These are phyloP conservation scores for Dasysyrphus albostriatus DNA, from an alignment of 2,888 invertebrate genomes.

Conservation along the genomic window DNA sequence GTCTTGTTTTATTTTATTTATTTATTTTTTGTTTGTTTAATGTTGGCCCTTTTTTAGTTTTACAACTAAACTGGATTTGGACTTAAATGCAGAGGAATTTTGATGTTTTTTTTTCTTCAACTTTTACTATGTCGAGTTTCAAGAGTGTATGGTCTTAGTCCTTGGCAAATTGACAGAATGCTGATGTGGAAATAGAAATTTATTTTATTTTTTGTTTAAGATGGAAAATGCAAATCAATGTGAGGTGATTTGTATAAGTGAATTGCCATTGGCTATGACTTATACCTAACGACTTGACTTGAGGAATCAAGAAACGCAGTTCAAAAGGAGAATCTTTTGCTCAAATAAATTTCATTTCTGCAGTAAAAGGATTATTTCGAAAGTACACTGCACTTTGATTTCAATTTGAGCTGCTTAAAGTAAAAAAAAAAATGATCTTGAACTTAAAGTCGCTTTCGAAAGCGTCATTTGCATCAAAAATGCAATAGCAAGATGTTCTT, in stretches of 20 bases:
- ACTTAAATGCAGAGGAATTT: constrained; percentile 52
- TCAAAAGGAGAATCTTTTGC: too few relatives aligned
- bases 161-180: constrained; percentile 72
- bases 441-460: too few relatives aligned
- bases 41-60: not conserved
- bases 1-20: not conserved
- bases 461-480: too few relatives aligned
- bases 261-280: too few relatives aligned
- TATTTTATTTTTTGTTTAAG: not conserved
- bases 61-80: constrained; percentile 42
- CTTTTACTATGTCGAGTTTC: constrained; percentile 21
- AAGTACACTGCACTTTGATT: too few relatives aligned
- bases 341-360: too few relatives aligned
- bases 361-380: too few relatives aligned
- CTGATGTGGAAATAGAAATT: constrained; percentile 54
- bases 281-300: too few relatives aligned
- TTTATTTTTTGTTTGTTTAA: constrained; percentile 17
- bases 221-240: not conserved
- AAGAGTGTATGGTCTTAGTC: constrained; percentile 17
- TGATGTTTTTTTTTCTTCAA: not conserved
- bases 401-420: too few relatives aligned
- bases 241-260: constrained; percentile 34
- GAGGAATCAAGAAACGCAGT: too few relatives aligned
- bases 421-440: too few relatives aligned
- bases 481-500: too few relatives aligned